Base-by-base conservation (phyloP, 2,797 vertebrate species). In the Acrossocheilus wenchowensis region DNA sequence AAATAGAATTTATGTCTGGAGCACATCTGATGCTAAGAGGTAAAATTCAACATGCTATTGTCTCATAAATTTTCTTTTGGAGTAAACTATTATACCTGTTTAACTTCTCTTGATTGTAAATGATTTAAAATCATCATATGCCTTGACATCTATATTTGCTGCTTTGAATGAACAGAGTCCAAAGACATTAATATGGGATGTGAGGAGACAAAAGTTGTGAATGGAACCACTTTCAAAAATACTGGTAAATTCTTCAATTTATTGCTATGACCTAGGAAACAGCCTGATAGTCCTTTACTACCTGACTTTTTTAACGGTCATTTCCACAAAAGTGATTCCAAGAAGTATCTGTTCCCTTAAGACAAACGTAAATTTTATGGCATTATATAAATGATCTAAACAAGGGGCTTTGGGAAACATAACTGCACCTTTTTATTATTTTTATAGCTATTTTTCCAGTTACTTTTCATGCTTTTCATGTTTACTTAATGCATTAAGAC, bases 21-120 rank as follows among this genome's bases (percentile, higher is more conserved):
- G 73, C 78, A 23, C 9, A 80, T 68, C 54, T 87, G 36, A 57
- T 81, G 60, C 21, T 72, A 68, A 57, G 73, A 84, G 82, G 87
- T 87, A 69, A 68, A 45, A 57, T 30, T 54, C 0, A 78, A 17
- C 2, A n/a, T 43, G 15, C 41, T 52, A 21, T 12, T 11, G 30
- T 36, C 23, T 79, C 43, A n/a, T 50, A 30, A 0, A 36, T 19
- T 36, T 66, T 1, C 2, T 62, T n/a, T 26, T 21, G 1, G 0
- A 43, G 14, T 2, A n/a, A 4, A n/a, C 9, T 34, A 41, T 36
- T 62, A 17, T 7, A 34, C 14, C 6, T 6, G 5, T 34, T 8
- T n/a, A 57, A 48, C 2, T 66, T 21, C 3, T 6, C 10, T 57
- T 57, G 3, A 41, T 39, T 41, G 11, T 11, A 23, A 41, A 4